Percentiles rank a stretch among this genome's conserved stretches.
These are phyloP conservation scores for Prunella fulvescens DNA, from an alignment of 2,113 vertebrate genomes.

Conservation along the genomic window DNA sequence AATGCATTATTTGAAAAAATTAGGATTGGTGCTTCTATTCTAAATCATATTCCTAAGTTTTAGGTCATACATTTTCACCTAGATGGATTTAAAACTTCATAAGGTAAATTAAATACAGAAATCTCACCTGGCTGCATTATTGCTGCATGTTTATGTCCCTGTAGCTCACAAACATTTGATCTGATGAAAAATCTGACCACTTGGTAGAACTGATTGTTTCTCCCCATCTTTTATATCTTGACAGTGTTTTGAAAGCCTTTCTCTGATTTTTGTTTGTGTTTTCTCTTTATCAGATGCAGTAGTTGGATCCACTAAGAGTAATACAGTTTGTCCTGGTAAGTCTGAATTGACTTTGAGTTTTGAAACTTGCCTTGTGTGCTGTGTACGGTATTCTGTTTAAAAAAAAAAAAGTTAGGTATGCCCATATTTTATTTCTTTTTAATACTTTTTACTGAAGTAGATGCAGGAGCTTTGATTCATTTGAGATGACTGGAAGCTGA, in stretches of 20 bases:
- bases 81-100: background rate
- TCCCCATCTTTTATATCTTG: background rate
- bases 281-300: slow-evolving; percentile 78
- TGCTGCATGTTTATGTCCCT: background rate
- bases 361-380: background rate
- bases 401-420: background rate
- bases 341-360: background rate
- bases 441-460: background rate
- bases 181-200: background rate
- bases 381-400: background rate
- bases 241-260: background rate
- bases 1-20: background rate
- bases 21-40: background rate
- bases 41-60: background rate
- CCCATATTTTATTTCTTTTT: background rate
- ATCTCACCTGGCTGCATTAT: background rate
- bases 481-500: background rate
- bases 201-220: background rate
- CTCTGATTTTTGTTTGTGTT: background rate
- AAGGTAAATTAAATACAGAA: background rate
- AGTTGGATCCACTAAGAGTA: slow-evolving; percentile 84
- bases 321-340: slow-evolving; percentile 91
- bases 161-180: background rate
- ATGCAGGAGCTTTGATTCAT: background rate
- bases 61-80: background rate